Percentiles rank a stretch among this genome's conserved stretches.
phyloP scores from a whole-genome alignment of 2,113 vertebrate genomes.

The Macrotis lagotis region DNA sequence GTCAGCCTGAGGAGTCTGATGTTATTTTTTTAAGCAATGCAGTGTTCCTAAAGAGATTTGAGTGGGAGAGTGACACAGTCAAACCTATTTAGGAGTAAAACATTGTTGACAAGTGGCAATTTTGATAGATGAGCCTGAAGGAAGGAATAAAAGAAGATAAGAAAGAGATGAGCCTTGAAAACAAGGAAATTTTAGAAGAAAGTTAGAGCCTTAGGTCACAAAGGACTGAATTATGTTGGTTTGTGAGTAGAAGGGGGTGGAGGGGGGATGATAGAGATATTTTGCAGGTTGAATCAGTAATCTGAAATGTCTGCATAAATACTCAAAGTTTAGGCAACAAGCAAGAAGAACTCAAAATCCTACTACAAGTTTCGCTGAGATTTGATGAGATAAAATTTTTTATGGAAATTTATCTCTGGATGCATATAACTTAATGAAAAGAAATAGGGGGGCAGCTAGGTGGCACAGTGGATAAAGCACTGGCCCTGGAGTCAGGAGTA shows the following conservation, averaged over 20 bases:
- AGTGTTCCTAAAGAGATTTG: not conserved
- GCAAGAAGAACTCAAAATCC: not conserved
- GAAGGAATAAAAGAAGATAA: too few relatives aligned
- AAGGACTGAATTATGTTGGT: not conserved
- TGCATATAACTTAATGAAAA: not conserved
- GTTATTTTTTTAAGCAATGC: not conserved
- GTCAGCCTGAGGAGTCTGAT: not conserved
- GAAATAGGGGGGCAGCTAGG: too few relatives aligned
- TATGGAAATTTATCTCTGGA: not conserved
- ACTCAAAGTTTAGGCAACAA: not conserved
- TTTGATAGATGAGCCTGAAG: not conserved
- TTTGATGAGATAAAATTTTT: not conserved
- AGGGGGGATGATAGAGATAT: not conserved
- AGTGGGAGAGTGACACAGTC: not conserved
- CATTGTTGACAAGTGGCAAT: not conserved
- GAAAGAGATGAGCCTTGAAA: not conserved
- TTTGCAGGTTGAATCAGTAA: not conserved
- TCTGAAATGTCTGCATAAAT: not conserved
- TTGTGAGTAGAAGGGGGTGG: not conserved
- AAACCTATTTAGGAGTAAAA: not conserved
- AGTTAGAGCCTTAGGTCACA: not conserved
- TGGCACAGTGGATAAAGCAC: too few relatives aligned
- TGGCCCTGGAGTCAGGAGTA: too few relatives aligned
- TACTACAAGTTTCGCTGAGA: not conserved
- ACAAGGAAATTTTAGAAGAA: not conserved